These are phyloP conservation scores for Yponomeuta malinellus DNA, from an alignment of 2,888 invertebrate species.

Conservation along the genomic window DNA sequence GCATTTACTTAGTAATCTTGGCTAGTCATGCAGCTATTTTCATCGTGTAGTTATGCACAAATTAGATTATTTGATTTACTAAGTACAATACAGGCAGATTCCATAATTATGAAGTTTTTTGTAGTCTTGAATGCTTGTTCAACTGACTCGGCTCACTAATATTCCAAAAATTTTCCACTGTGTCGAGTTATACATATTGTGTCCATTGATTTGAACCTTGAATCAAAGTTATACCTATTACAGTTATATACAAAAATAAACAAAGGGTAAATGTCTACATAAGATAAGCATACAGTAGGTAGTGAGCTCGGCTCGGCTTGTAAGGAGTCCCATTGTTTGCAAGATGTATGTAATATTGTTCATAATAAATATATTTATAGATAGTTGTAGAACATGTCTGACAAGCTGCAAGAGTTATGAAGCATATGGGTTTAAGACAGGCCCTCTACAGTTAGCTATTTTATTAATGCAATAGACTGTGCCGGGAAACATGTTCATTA, in stretches of 20 bases:
- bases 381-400: constrained; percentile 29
- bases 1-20: constrained; percentile 27
- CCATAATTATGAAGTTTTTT: constrained; percentile 1
- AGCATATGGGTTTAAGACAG: constrained; percentile 34
- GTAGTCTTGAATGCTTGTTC: not conserved
- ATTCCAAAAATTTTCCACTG: not conserved
- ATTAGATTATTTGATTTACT: constrained; percentile 9
- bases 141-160: not conserved
- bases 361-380: constrained; percentile 31
- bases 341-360: constrained; percentile 33
- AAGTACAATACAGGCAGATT: not conserved
- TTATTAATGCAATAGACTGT: not conserved
- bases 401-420: constrained; percentile 45
- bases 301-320: constrained; percentile 31
- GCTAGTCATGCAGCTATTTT: constrained; percentile 2
- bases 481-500: not conserved
- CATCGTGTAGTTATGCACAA: constrained; percentile 13
- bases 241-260: constrained; percentile 38
- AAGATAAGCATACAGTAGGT: constrained; percentile 24
- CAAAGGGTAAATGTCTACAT: constrained; percentile 44
- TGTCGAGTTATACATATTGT: not conserved
- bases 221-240: constrained; percentile 12
- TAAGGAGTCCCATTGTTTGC: constrained; percentile 46
- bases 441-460: not conserved
- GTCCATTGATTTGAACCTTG: not conserved